Evolutionary conservation across 2,113 vertebrate species (phyloP), one percentile per base, ranked within the genome.

Genomic region (Galemys pyrenaicus): DNA sequence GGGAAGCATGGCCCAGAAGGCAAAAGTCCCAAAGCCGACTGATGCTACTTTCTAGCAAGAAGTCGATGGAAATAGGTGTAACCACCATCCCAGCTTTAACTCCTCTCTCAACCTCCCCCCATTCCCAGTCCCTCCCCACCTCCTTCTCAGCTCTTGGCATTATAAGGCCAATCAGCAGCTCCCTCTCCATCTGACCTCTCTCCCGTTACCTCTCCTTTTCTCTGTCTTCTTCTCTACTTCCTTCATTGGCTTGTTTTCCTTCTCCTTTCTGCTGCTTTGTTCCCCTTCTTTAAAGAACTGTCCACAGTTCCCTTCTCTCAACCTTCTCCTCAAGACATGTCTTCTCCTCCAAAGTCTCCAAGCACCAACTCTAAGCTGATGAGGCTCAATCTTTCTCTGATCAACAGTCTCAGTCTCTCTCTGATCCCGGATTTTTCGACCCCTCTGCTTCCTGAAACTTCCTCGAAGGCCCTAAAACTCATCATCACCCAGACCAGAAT

Each of bases 331-430:
- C 9, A n/a, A 10, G 56, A 58, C 9, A 41, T 8, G 41, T 60
- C 91, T 81, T 82, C 64, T 22, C 16, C 26, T 60, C 35, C 35
- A 87, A 70, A 89, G 44, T 54, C 85, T 89, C 85, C 32, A 60
- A 70, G 78, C 13, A 54, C 19, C 41, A 89, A 7, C 64, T 68
- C 32, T n/a, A 62, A 24, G 39, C 49, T 60, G 70, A 35, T 12
- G 19, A 35, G 26, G 24, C 64, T 56, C 58, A 44, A 24, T 65
- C 4, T 85, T 15, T 44, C 41, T 51, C 39, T 68, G 56, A n/a
- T 5, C 0, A 0, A 0, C 51, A 46, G n/a, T 30, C 30, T 87
- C 44, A 5, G 1, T 65, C 4, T 85, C 19, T 54, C 41, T 51
- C 46, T 68, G 56, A 39, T 15, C 28, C 8, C 80, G 15, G 11